These are phyloP conservation scores for Ylistrum balloti DNA, from an alignment of 1,140 invertebrate species.

Conservation along the genomic window DNA sequence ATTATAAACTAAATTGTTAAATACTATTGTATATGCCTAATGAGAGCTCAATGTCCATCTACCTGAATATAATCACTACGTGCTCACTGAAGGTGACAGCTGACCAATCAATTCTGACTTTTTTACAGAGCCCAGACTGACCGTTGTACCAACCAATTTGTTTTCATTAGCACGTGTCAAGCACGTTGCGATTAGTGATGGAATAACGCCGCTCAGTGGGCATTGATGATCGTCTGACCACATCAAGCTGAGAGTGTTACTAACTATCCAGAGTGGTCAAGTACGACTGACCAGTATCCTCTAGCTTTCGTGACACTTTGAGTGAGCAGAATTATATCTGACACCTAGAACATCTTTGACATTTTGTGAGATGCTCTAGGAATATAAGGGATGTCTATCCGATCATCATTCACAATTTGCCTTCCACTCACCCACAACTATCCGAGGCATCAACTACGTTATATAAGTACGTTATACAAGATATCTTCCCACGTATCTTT, in stretches of 20 bases:
- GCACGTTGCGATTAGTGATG: not conserved
- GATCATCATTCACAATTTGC: not conserved
- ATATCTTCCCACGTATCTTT: not conserved
- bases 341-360: not conserved
- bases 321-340: constrained; percentile 5
- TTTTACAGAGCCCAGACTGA: not conserved
- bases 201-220: not conserved
- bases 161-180: too few species aligned
- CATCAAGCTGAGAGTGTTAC: too few species aligned
- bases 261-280: not conserved
- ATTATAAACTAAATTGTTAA: too few species aligned
- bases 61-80: too few species aligned
- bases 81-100: not conserved
- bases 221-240: not conserved
- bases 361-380: not conserved
- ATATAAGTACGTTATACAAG: not conserved
- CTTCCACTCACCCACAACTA: constrained; percentile 11
- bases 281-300: not conserved
- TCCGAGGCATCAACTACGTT: not conserved
- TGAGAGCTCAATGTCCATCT: too few species aligned
- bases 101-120: not conserved
- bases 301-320: not conserved
- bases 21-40: too few species aligned
- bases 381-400: not conserved
- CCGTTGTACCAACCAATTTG: too few species aligned